Evolutionary conservation across 2,888 invertebrate species (phyloP), one percentile per base, ranked within the genome.

Genomic region (Helicoverpa assulta): DNA sequence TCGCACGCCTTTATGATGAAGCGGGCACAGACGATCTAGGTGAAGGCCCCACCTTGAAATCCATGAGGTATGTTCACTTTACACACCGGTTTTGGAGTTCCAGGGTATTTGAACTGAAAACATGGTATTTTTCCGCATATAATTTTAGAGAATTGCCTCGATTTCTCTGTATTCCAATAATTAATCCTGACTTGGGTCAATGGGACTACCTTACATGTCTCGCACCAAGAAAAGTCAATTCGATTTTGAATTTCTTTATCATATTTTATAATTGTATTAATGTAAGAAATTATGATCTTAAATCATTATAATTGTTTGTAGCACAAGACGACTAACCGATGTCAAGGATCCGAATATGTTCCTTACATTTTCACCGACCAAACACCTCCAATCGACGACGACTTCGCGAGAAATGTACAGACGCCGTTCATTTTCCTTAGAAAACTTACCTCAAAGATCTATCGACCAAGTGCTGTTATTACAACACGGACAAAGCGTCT

Each of bases 1-100:
- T 94, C 7, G 78, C 87, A 0, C 87, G 93, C 4, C 78, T 94
- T 14, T 90, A 89, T 14, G 88, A 91, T 2, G 87, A 91, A 2
- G 71, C 63, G 0, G 61, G 71, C 10, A 77, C 79, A 7, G 88
- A 88, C 1, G 80, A 81, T 1, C 12, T n/a, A 5, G 60, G 61
- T 2, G 26, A 26, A 1, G 87, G 84, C 5, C 93, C 93, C 1
- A 94, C 91, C 2, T 82, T 95, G n/a, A 94, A 92, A 72, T 86
- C 90, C 59, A 93, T 87, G 76, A 92, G 72, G 94, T 94, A 82
- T 79, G 81, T 72, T 29, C 29, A 21, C 5, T 16, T 19, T 26
- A 26, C 26, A 26, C 26, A 2, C 2, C 26, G 4, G 26, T 26
- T 26, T 26, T 26, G 26, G 26, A 26, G 4, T 26, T 26, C 2